These are phyloP conservation scores for Erannis defoliaria DNA, from an alignment of 2,888 invertebrate species.

Conservation along the genomic window DNA sequence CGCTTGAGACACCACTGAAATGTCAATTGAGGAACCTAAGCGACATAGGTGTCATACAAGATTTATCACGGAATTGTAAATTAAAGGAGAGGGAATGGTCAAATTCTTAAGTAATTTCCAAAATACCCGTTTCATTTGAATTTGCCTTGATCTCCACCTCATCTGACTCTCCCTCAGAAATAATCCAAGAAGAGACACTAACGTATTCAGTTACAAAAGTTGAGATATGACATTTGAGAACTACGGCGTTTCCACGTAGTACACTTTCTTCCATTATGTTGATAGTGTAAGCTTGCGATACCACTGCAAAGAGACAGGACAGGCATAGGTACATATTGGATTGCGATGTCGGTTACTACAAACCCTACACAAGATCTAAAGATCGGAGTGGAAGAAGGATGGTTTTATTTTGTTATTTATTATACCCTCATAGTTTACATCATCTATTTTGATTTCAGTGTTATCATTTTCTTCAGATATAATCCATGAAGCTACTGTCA, in stretches of 20 bases:
- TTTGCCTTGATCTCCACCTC: slow-evolving; percentile 81
- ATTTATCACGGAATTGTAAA: slow-evolving; percentile 15
- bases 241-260: slow-evolving; percentile 94
- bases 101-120: slow-evolving; percentile 25
- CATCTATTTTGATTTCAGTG: slow-evolving; percentile 69
- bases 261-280: slow-evolving; percentile 97
- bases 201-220: slow-evolving; percentile 97
- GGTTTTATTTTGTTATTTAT: slow-evolving; percentile 27
- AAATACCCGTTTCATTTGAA: slow-evolving; percentile 75
- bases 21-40: slow-evolving; percentile 8
- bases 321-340: neutral
- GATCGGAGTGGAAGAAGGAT: slow-evolving; percentile 41
- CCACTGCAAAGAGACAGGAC: slow-evolving; percentile 88
- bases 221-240: slow-evolving; percentile 97
- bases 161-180: slow-evolving; percentile 88
- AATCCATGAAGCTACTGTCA: slow-evolving; percentile 92
- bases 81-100: slow-evolving; percentile 42
- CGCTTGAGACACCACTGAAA: slow-evolving; percentile 95
- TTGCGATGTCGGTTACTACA: neutral
- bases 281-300: slow-evolving; percentile 94
- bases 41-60: neutral
- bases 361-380: neutral
- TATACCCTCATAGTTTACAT: slow-evolving; percentile 69
- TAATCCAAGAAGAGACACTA: slow-evolving; percentile 94
- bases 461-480: slow-evolving; percentile 87